Evolutionary conservation across 2,797 vertebrate species (phyloP), one percentile per base, ranked within the genome.

Genomic region (Microctenopoma lineatum): DNA sequence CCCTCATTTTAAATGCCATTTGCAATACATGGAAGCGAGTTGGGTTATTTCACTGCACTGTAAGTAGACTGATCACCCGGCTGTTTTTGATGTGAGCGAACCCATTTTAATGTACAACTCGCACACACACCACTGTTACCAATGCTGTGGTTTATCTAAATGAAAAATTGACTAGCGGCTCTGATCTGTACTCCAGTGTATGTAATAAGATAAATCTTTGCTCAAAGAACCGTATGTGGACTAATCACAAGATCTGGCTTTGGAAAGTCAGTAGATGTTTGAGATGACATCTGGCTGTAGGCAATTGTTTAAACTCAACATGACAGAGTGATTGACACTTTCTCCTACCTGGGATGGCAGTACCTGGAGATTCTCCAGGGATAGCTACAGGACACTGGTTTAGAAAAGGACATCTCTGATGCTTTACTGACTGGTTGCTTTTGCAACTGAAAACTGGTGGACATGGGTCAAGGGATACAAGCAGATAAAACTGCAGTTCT

Each of bases 1-100:
- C 34, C 41, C 72, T 70, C 71, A 60, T 29, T 72, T 83, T 79
- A 84, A 72, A 52, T 67, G 82, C 57, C 57, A 59, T 76, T 79
- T 74, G 66, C 45, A 60, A 29, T 16, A 32, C 53, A 50, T 47
- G 38, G 4, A 59, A 26, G 29, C 26, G 26, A 54, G 18, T 7
- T 39, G 46, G 77, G 39, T 66, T 36, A 68, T 60, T 21, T 38
- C 39, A 38, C 21, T 47, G 18, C 18, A 14, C 41, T 39, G 38
- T 38, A 67, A 36, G 25, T 18, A 18, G 8, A 29, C 26, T 15
- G 15, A 41, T 50, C 29, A 18, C 27, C 12, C 12, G 14, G 0
- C 11, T 25, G 45, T 50, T 48, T 54, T 46, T 63, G 11, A 36
- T 4, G 9, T 39, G 29, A 18, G 36, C 34, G 1, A 25, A 25